Conservation (phyloP, 2,113 vertebrate species). For the Lepisosteus osseus region DNA sequence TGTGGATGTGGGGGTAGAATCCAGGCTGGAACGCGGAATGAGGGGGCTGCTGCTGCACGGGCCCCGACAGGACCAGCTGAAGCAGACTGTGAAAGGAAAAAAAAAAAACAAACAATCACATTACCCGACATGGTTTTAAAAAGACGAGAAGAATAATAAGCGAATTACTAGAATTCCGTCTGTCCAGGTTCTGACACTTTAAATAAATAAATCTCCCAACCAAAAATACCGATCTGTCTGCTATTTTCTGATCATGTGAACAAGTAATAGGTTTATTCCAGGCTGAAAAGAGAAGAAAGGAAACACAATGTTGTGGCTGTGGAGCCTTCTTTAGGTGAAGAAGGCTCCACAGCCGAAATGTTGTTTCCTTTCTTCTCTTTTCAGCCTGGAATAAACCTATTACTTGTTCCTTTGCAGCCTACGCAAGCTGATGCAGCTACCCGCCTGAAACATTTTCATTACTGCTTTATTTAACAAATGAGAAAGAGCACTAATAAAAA, state of each 20-base stretch:
- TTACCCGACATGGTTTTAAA: too few species aligned
- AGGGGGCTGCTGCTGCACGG: slow-evolving; percentile 76
- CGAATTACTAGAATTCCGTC: slow-evolving; percentile 8
- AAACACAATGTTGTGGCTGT: too few species aligned
- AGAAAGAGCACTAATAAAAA: too few species aligned
- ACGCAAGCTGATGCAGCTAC: too few species aligned
- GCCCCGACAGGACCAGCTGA: slow-evolving; percentile 92
- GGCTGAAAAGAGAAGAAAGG: too few species aligned
- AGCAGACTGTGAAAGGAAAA: slow-evolving; percentile 74
- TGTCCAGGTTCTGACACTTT: neutral
- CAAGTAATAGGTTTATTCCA: neutral
- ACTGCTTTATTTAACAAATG: too few species aligned
- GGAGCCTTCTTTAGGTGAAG: too few species aligned
- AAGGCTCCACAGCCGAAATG: too few species aligned
- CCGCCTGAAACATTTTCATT: too few species aligned
- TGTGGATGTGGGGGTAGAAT: slow-evolving; percentile 89
- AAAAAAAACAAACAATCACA: neutral
- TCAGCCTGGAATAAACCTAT: too few species aligned
- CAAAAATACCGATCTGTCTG: neutral
- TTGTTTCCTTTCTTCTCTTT: too few species aligned
- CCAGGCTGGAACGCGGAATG: slow-evolving; percentile 68
- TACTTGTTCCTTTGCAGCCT: too few species aligned
- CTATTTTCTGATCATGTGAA: neutral
- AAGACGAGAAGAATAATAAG: neutral
- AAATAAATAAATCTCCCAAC: neutral